Evolutionary conservation across 1,140 invertebrate species (phyloP), one percentile per base, ranked within the genome.

Genomic region (Drosophila sechellia): DNA sequence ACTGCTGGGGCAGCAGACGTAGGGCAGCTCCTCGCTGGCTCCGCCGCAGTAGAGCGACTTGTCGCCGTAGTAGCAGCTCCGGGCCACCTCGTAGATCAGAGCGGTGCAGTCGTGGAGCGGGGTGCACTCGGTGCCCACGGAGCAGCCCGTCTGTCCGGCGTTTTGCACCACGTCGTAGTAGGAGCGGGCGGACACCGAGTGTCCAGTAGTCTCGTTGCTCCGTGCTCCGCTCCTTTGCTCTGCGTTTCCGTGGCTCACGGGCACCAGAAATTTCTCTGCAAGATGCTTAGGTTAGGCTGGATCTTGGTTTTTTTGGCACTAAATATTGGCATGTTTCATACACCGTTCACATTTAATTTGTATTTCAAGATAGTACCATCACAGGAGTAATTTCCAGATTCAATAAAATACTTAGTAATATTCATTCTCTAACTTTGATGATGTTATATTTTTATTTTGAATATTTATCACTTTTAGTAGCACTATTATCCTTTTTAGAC

Each of bases 1-100:
- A 79, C 86, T 91, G 43, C 87, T 92, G 1, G 91, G 92, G 56
- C 92, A 92, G 49, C 92, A 92, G 2, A 92, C 90, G 22, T 91
- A 92, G 5, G 91, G 91, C 74, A 91, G 79, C 46, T 92, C 90
- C 50, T 92, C 90, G 20, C 75, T 56, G 3, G 66, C 72, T 6
- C 84, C 81, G 11, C 91, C 91, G 27, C 92, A 92, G 37, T 75
- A 92, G 1, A 92, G 59, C n/a, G 91, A 91, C 60, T 92, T 92
- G 50, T 92, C 92, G 17, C 91, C 91, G 17, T 86, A 91, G 45
- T 85, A 92, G 43, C 92, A 92, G 15, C 72, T 89, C 59, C 91
- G 90, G 12, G 92, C 92, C 48, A 90, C 87, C 61, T 92, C 90
- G 27, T 90, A 91, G 25, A 92, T 89, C 61, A 92, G 66, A 0